Conservation (phyloP, 2,113 vertebrate species). For the Datnioides undecimradiatus region DNA sequence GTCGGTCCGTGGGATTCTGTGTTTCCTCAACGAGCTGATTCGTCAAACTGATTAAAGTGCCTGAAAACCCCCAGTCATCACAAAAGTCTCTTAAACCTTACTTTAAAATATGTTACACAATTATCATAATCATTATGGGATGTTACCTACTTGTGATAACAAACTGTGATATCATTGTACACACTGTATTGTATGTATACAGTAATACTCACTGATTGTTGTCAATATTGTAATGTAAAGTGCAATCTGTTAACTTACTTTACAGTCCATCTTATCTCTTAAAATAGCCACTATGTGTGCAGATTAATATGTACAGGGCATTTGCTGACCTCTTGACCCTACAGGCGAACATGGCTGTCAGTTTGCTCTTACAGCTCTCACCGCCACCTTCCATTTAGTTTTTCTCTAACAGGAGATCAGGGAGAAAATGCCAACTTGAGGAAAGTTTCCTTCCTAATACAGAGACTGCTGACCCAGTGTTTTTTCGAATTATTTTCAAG, state of each 20-base stretch:
- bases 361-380: not conserved
- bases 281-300: not conserved
- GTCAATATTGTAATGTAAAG: too few species aligned
- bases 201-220: too few species aligned
- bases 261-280: not conserved
- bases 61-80: not conserved
- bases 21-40: too few species aligned
- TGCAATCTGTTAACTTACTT: too few species aligned
- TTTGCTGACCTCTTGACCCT: constrained; percentile 1
- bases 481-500: constrained; percentile 37
- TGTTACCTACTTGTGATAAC: too few species aligned
- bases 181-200: too few species aligned
- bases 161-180: too few species aligned
- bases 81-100: too few species aligned
- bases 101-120: too few species aligned
- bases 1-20: not conserved
- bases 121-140: too few species aligned
- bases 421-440: constrained; percentile 18
- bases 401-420: not conserved
- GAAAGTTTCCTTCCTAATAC: constrained; percentile 24
- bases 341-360: not conserved
- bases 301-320: not conserved
- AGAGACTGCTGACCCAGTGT: constrained; percentile 38
- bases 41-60: not conserved
- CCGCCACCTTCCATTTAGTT: not conserved